Evolutionary conservation across 2,888 invertebrate species (phyloP).

Genomic region (Diarsia dahlii): DNA sequence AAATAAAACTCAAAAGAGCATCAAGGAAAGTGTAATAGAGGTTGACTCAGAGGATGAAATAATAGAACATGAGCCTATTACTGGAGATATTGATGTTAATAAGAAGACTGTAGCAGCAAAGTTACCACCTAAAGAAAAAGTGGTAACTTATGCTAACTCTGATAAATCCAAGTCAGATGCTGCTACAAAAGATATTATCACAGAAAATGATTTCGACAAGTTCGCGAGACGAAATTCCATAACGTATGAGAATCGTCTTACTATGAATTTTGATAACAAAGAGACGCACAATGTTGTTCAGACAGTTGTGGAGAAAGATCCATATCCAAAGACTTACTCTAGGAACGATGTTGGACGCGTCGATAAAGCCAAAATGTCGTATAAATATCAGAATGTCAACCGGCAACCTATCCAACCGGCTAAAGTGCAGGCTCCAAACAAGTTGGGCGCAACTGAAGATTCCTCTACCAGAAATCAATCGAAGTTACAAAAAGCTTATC

Average conservation of each 20-base stretch:
- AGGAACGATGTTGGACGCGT: slow-evolving; percentile 74
- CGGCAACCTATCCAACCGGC: slow-evolving; percentile 69
- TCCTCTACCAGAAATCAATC: slow-evolving; percentile 80
- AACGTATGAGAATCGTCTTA: slow-evolving; percentile 84
- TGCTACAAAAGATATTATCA: slow-evolving; percentile 82
- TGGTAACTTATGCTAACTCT: slow-evolving; percentile 41
- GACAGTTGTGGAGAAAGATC: slow-evolving; percentile 80
- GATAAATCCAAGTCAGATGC: slow-evolving; percentile 60
- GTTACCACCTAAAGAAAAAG: slow-evolving; percentile 59
- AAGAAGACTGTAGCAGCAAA: slow-evolving; percentile 64
- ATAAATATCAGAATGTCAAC: slow-evolving; percentile 70
- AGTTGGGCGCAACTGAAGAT: slow-evolving; percentile 72
- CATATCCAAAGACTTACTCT: slow-evolving; percentile 74
- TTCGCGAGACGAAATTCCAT: slow-evolving; percentile 86
- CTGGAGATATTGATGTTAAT: slow-evolving; percentile 73
- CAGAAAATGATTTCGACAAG: slow-evolving; percentile 88
- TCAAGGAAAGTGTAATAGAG: slow-evolving; percentile 69
- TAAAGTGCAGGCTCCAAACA: slow-evolving; percentile 70
- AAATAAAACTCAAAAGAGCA: slow-evolving; percentile 70
- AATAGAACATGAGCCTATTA: slow-evolving; percentile 77
- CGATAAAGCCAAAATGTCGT: slow-evolving; percentile 77
- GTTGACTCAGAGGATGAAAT: slow-evolving; percentile 79
- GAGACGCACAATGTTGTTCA: slow-evolving; percentile 81
- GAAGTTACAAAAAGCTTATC: slow-evolving; percentile 85
- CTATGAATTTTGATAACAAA: slow-evolving; percentile 81